phyloP scores from a whole-genome alignment of 2,797 vertebrate species.

The Masticophis lateralis region DNA sequence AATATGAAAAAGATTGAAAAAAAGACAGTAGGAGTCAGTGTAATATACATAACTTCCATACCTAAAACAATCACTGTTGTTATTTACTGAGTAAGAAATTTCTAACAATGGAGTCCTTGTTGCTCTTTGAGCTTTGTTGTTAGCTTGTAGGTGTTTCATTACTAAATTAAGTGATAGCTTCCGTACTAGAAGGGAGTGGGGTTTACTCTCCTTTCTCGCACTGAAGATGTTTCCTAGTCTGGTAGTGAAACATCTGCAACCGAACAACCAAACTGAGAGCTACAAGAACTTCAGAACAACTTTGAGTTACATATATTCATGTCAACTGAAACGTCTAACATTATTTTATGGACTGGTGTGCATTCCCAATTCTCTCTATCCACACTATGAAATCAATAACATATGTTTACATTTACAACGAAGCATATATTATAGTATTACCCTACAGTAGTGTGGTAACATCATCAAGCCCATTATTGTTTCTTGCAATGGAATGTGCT shows the following conservation, averaged over 20 bases:
- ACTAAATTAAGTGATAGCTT: background rate
- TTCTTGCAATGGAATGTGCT: background rate
- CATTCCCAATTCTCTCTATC: background rate
- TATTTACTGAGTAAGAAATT: background rate
- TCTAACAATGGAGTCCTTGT: background rate
- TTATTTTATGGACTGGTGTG: background rate
- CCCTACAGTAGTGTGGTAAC: background rate
- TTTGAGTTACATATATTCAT: background rate
- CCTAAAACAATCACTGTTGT: background rate
- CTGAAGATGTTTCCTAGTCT: background rate
- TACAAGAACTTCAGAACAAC: background rate
- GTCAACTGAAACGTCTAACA: background rate
- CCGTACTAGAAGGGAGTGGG: background rate
- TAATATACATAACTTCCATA: background rate
- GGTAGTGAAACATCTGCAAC: background rate
- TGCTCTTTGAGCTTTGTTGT: background rate
- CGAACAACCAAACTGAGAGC: background rate
- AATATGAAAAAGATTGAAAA: background rate
- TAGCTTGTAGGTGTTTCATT: background rate
- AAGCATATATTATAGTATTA: background rate
- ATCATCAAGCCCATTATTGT: background rate
- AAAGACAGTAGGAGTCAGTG: background rate
- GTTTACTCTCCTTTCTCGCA: background rate
- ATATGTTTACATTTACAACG: background rate
- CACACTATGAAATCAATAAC: background rate